Base-by-base conservation (phyloP, 2,797 vertebrate species). In the Petrocephalus sullivani region DNA sequence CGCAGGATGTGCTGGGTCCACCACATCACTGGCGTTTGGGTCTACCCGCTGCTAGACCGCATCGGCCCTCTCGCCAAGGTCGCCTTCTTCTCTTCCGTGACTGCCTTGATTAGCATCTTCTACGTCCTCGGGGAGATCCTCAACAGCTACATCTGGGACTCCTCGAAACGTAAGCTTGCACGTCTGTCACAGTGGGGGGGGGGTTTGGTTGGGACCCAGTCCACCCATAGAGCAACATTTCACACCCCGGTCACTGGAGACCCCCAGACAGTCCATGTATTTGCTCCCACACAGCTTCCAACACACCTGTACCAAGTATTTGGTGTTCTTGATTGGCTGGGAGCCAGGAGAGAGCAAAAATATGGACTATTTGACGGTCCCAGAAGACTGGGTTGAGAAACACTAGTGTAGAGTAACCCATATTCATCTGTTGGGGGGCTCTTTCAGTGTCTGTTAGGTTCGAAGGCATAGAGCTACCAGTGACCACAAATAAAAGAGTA, bases 121-220 rank as follows among this genome's bases (percentile, higher is more conserved):
- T 99, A 99, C 91, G 89, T 97, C 89, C 93, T 99, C 78, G 98
- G 98, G 92, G 98, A 99, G 89, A 95, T 97, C 67, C 95, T 99
- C 90, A 99, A 99, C 95, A 96, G 91, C 95, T 98, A 98, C 93
- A 98, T 99, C 94, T 99, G 98, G 98, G 97, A 98, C 92, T 95
- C 95, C 1, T 96, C 96, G 91, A 96, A 93, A 94, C 94, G 96
- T 97, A 93, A 96, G 96, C 88, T 19, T 87, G 14, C 33, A 41
- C 67, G 2, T 10, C 37, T 7, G 71, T 19, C 71, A 78, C 71
- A 33, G 64, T 4, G 58, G 14, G 58, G 58, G 58, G 19, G 64
- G 58, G 58, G 58, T 46, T 46, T 3, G 3, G 41, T 46, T 46
- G n/a, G 58, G 5, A 4, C 0, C 19, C 6, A 28, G 23, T 84